Evolutionary conservation across 2,797 vertebrate genomes (phyloP).

Genomic region (Brachyalestes nurse): DNA sequence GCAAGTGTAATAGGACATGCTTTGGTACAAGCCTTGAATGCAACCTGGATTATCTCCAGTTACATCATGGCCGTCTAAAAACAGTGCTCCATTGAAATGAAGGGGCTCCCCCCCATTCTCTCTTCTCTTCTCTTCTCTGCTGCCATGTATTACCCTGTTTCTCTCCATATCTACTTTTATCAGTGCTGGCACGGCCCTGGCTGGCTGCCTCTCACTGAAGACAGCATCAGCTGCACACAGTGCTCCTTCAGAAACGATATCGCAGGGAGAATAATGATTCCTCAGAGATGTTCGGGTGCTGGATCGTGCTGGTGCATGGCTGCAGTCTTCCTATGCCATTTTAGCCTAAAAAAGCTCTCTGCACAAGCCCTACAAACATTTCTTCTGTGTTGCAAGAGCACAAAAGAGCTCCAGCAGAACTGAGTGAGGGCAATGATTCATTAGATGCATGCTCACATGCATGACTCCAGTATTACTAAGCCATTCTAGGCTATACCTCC

Average conservation of each 20-base stretch:
- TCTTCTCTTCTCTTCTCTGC: constrained; percentile 8
- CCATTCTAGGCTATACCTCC: constrained; percentile 63
- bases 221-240: constrained; percentile 12
- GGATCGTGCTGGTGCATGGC: constrained; percentile 9
- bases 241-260: neutral
- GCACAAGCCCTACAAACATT: constrained; percentile 67
- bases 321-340: constrained; percentile 52
- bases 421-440: too few species aligned
- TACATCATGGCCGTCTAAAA: constrained; percentile 3
- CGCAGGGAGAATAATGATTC: neutral
- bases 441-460: neutral
- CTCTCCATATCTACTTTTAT: constrained; percentile 31
- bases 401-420: neutral
- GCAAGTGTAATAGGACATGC: neutral
- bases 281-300: neutral
- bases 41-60: constrained; percentile 8
- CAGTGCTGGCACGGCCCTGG: neutral
- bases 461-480: constrained; percentile 37
- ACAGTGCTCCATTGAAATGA: constrained; percentile 30
- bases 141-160: constrained; percentile 17
- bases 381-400: constrained; percentile 60
- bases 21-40: neutral
- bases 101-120: neutral
- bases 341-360: constrained; percentile 64
- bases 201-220: neutral